phyloP scores from a whole-genome alignment of 2,888 invertebrate genomes.

The Camponotus fellah region DNA sequence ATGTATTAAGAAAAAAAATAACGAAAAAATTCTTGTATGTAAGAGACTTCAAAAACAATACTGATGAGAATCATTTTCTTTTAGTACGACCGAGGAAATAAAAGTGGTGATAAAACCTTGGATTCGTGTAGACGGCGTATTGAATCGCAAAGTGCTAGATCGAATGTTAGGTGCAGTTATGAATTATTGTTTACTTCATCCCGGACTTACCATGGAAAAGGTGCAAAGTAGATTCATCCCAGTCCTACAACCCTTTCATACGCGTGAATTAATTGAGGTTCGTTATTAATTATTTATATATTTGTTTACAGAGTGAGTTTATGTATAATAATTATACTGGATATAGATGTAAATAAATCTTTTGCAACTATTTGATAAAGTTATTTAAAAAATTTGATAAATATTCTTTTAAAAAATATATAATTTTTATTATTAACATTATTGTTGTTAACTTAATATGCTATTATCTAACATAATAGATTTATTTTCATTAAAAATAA shows the following conservation, averaged over 20 bases:
- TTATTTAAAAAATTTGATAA: not conserved
- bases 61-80: slow-evolving; percentile 53
- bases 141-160: slow-evolving; percentile 90
- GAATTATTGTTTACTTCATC: slow-evolving; percentile 89
- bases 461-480: not conserved
- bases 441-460: not conserved
- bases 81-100: slow-evolving; percentile 82
- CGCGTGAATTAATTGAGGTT: slow-evolving; percentile 89
- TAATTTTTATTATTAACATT: not conserved
- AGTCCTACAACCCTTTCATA: slow-evolving; percentile 90
- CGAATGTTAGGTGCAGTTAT: slow-evolving; percentile 90
- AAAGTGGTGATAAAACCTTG: slow-evolving; percentile 89
- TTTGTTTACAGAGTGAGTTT: not conserved
- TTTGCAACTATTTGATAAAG: not conserved
- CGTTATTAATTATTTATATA: slow-evolving; percentile 27
- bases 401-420: not conserved
- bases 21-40: not conserved
- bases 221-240: slow-evolving; percentile 89
- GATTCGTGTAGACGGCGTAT: slow-evolving; percentile 91
- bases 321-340: too few species aligned
- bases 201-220: slow-evolving; percentile 87
- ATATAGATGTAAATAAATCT: not conserved
- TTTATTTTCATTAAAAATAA: slow-evolving; percentile 60
- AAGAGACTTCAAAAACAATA: not conserved
- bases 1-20: slow-evolving; percentile 47